Evolutionary conservation across 2,113 vertebrate genomes (phyloP), one percentile per base, ranked within the genome.

Genomic region (Hemiprocne comata): DNA sequence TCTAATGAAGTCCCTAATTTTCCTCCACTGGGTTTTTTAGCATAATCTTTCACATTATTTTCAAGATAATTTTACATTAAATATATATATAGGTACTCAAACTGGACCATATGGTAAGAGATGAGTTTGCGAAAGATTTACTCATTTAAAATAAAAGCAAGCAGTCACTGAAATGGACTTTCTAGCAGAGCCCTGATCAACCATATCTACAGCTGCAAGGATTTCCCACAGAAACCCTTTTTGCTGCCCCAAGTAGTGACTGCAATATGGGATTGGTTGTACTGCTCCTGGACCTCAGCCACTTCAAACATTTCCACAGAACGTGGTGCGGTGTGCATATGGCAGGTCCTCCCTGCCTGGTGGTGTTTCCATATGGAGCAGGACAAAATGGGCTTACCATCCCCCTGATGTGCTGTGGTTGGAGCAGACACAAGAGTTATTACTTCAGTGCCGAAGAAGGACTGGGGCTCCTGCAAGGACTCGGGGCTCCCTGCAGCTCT

Each of bases 261-360:
- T 86, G 31, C 51, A 73, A 0, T 64, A 24, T 6, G 29, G 33
- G 7, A 2, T 34, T 90, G 7, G 2, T 38, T 90, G 85, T 82
- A 81, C 28, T 81, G 33, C 7, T 40, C 17, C 55, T 82, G 64
- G 70, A 85, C 24, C 54, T 85, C 62, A 69, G 29, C 17, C 34
- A 44, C 38, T 46, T 36, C 50, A 70, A 33, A 28, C 7, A n/a
- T 66, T 92, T 82, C 31, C 46, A 44, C 10, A 79, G 24, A 23
- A 44, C 21, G 15, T 0, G 5, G 19, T 3, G 0, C 2, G 1
- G 46, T 9, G 17, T 55, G 21, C 42, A 12, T 4, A 18, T 1
- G 16, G 76, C 29, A 66, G 50, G 9, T 65, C 54, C 36, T 95
- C 20, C 21, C 34, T 72, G 18, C 26, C 44, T 21, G 50, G 7